Evolutionary conservation across 2,113 vertebrate genomes (phyloP), one percentile per base, ranked within the genome.

Genomic region (Mesocricetus auratus): DNA sequence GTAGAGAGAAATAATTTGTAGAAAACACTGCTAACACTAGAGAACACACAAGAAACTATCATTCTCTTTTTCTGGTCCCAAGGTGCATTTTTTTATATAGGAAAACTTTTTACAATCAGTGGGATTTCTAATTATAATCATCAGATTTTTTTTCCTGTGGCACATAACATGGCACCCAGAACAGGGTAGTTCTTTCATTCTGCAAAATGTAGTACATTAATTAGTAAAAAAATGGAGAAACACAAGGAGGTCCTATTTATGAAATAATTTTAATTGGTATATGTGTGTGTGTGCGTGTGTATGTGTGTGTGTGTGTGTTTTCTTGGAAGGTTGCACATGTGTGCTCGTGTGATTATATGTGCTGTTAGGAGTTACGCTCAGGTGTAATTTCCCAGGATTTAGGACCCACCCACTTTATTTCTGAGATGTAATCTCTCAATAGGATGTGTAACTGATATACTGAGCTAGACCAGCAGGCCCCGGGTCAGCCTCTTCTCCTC

Each of bases 201-300:
- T 83, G 36, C 24, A 26, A 91, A 81, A 81, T 89, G 75, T 5
- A 56, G 31, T 73, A 29, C 47, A 73, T 85, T 95, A 58, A 50
- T 86, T 86, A 90, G 62, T 42, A 90, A 83, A 77, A 60, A 11
- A 73, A 78, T 90, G 50, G 58, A 87, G n/a, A 93, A 83, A 94
- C 10, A 68, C 10, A 39, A 78, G 68, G n/a, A 95, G 11, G 1
- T 2, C 33, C 64, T 86, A 47, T 21, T 75, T 31, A 89, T 3
- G 42, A 45, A 86, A 33, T 68, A 11, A 17, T 33, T 33, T 47
- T 47, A 83, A 60, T 77, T 45, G 45, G 12, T 31, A 42, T 47
- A 13, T 8, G 26, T 47, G 12, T 31, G 73, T 47, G 26, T 8
- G 26, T 47, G 24, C 6, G 39, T 45, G 39, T 47, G 47, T 58